Conservation (phyloP, 2,888 invertebrate species). For the Drosophila mercatorum region DNA sequence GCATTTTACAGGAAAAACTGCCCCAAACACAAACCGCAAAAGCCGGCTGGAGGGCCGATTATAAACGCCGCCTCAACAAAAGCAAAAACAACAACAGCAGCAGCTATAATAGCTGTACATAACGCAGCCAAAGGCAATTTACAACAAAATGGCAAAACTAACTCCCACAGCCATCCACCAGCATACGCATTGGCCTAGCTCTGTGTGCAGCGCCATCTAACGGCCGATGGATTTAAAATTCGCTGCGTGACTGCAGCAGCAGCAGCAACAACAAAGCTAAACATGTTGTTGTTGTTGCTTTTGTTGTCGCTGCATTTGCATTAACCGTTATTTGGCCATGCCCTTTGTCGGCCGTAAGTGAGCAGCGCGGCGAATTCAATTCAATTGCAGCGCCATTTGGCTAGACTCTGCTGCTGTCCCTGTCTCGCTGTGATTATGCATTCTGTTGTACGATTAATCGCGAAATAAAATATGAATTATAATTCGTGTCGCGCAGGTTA, state of each 20-base stretch:
- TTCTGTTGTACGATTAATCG: conserved; percentile 5
- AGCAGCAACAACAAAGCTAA: conserved; percentile 15
- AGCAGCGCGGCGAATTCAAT: conserved; percentile 48
- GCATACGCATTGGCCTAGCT: neutral
- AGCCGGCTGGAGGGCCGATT: conserved; percentile 54
- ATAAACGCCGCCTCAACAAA: conserved; percentile 34
- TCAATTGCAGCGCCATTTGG: conserved; percentile 25
- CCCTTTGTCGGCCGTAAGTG: conserved; percentile 52
- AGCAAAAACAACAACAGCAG: conserved; percentile 7
- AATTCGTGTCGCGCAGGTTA: conserved; percentile 59
- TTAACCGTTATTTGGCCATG: conserved; percentile 71
- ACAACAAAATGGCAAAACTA: conserved; percentile 71
- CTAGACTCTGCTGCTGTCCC: neutral
- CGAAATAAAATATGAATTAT: conserved; percentile 73
- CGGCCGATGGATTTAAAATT: conserved; percentile 73
- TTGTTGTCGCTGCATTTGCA: conserved; percentile 55
- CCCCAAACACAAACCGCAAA: conserved; percentile 40
- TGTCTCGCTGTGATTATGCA: neutral
- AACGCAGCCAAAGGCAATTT: conserved; percentile 47
- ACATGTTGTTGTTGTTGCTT: conserved; percentile 13
- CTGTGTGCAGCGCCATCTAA: neutral
- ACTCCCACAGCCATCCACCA: conserved; percentile 9
- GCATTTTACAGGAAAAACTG: conserved; percentile 27
- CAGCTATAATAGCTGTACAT: conserved; percentile 15
- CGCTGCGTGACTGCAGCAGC: conserved; percentile 45